These are phyloP conservation scores for Diachasma alloeum DNA, from an alignment of 1,140 invertebrate genomes.

Conservation along the genomic window DNA sequence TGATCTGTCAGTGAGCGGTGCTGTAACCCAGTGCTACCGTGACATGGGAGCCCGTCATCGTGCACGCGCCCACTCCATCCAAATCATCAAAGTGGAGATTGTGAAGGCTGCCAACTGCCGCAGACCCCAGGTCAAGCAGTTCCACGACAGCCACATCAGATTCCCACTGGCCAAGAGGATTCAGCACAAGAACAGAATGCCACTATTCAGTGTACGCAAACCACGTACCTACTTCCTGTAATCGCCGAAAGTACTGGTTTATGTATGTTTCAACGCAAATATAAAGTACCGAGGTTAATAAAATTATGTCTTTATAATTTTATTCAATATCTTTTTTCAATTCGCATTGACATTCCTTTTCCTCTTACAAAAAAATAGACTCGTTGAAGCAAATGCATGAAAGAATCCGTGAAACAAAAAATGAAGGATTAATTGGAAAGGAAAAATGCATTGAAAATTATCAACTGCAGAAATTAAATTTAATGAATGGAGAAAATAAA, in stretches of 20 bases:
- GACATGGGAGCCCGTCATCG: conserved; percentile 99
- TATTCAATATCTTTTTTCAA: neutral
- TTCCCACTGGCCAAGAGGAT: conserved; percentile 97
- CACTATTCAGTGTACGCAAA: conserved; percentile 85
- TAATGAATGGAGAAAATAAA: no score
- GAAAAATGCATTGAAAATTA: no score
- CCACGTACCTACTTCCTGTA: conserved; percentile 95
- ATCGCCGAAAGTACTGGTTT: conserved; percentile 37
- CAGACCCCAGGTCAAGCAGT: conserved; percentile 95
- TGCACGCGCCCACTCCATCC: conserved; percentile 95
- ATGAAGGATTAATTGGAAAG: no score
- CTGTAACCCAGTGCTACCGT: conserved; percentile 98
- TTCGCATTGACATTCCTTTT: no score
- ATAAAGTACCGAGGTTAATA: conserved; percentile 37
- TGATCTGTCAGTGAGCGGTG: conserved; percentile 92
- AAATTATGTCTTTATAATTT: conserved; percentile 26
- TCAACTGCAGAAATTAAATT: no score
- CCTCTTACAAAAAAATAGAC: no score
- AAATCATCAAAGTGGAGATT: conserved; percentile 97
- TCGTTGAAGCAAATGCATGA: neutral
- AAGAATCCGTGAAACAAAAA: neutral
- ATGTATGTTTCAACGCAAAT: conserved; percentile 27
- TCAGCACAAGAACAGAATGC: conserved; percentile 80
- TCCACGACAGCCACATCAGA: conserved; percentile 94
- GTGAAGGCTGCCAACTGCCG: conserved; percentile 89